Evolutionary conservation across 2,797 vertebrate genomes (phyloP), one percentile per base, ranked within the genome.

Genomic region (Myotis daubentonii): DNA sequence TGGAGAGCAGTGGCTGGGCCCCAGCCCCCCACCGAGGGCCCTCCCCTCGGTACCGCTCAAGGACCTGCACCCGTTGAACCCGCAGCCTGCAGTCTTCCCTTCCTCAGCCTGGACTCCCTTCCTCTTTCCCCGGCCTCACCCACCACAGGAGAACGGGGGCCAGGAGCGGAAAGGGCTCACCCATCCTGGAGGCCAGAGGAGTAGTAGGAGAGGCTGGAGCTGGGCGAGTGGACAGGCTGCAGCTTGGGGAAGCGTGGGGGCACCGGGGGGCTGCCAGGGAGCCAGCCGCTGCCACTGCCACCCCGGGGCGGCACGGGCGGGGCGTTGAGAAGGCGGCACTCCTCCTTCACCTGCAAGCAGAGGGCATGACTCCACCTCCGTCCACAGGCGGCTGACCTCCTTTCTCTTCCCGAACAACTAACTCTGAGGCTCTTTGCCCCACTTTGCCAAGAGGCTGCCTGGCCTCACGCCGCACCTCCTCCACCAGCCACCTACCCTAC

Each of bases 291-390:
- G 55, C 78, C 87, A 95, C 98, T 98, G 89, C 98, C 98, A 76
- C 98, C 99, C 92, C 99, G 98, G 25, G 99, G 99, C 0, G 99
- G 99, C 72, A 99, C 99, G 0, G 99, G 99, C 28, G 99, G 99
- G 4, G 99, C 99, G 0, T 99, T 99, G 97, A 99, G 98, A 97
- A 99, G 99, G 71, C 99, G 99, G 86, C 99, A 99, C 97, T 99
- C 99, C 97, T 99, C 99, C 98, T 99, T 99, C 97, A 99, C 99
- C 99, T 99, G 96, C 51, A 97, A 78, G 70, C 51, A 81, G 53
- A 95, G 68, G 53, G 22, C 41, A 1, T 25, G 79, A 86, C 41
- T 9, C 57, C 22, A 36, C 7, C 44, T 17, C 9, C 0, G 51
- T 3, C 30, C 3, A 15, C 53, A 30, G 6, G 0, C 47, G 47